Evolutionary conservation across 2,797 vertebrate genomes (phyloP), one percentile per base, ranked within the genome.

Genomic region (Hippocampus kuda): DNA sequence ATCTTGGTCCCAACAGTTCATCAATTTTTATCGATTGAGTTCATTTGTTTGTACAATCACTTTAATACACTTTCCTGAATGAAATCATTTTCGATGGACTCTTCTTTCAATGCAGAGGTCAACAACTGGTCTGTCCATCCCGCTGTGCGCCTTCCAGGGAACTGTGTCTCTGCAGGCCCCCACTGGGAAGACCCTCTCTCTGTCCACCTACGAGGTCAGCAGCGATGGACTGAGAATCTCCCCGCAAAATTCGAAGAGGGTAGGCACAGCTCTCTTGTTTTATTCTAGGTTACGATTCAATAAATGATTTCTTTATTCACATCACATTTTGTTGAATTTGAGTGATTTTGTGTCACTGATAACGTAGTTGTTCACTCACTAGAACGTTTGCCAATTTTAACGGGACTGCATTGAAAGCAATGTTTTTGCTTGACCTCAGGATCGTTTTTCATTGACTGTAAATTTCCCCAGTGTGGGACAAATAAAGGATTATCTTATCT

Each of bases 181-280:
- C 5, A 94, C 92, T 0, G 97, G 97, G 34, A 99, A 98, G 86
- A 99, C 94, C 0, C 91, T 98, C 2, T 99, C 97, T 26, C 87
- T 99, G 7, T 99, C 97, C 70, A 99, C 97, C 0, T 99, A 99
- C 0, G 96, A 99, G 82, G 94, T 99, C 77, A 97, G 97, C 84
- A 92, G 96, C 2, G 94, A 97, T 16, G 96, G 96, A 65, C 93
- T 94, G 46, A 96, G 88, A 71, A 95, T 98, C 69, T 90, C 90
- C 11, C 95, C 96, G 5, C 83, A 77, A 18, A 81, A 79, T 0
- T 85, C 93, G 18, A 95, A 92, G 86, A 98, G 94, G 82, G 89
- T 90, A 84, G 9, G 44, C 13, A 44, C 2, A 46, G 13, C 26
- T 26, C 5, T 65, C 24, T 22, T 64, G 13, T 60, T 60, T 34